Percentiles rank a stretch among this genome's conserved stretches.
Conservation (phyloP, 2,888 invertebrate species). For the Phragmatobia fuliginosa region DNA sequence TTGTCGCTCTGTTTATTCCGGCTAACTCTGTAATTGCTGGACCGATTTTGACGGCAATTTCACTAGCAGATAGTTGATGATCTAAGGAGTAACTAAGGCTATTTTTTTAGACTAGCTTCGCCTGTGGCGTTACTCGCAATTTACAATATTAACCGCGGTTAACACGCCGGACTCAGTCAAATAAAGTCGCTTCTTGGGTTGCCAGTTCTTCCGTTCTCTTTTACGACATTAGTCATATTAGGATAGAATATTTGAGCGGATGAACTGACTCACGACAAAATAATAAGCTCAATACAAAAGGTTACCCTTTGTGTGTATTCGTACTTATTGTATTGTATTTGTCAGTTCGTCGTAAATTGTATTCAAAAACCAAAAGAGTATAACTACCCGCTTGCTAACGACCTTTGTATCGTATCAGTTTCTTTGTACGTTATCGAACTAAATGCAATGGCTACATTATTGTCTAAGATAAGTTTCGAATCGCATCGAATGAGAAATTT, state of each 20-base stretch:
- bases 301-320: neutral
- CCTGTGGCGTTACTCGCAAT: no score
- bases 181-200: no score
- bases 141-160: no score
- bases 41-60: no score
- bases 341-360: no score
- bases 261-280: neutral
- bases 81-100: no score
- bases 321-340: neutral
- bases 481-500: neutral
- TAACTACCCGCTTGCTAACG: neutral
- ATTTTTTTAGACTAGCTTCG: no score
- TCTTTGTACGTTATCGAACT: neutral
- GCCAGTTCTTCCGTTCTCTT: neutral
- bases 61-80: no score
- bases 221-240: neutral
- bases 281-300: neutral
- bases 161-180: no score
- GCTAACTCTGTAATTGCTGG: no score
- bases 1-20: no score
- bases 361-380: neutral
- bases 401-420: neutral
- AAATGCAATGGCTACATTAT: neutral
- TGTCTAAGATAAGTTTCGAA: neutral
- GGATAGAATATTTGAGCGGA: neutral